phyloP scores from a whole-genome alignment of 1,140 invertebrate species.

The Maniola jurtina region DNA sequence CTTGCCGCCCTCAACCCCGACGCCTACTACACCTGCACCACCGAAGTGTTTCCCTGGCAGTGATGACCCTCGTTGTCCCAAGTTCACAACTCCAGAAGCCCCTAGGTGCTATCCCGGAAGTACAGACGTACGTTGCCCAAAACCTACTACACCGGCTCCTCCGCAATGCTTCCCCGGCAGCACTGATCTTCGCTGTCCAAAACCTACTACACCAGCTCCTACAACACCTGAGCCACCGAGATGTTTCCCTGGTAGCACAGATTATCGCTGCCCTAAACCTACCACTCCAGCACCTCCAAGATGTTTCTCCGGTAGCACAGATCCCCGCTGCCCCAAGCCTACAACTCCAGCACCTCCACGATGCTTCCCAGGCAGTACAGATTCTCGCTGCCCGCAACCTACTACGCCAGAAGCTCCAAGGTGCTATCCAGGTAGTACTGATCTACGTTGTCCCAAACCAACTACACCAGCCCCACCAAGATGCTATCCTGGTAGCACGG shows the following conservation, averaged over 20 bases:
- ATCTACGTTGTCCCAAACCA: constrained; percentile 61
- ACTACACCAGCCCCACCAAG: constrained; percentile 20
- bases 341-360: constrained; percentile 35
- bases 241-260: constrained; percentile 63
- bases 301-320: constrained; percentile 57
- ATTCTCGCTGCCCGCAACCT: constrained; percentile 58
- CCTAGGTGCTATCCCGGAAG: constrained; percentile 59
- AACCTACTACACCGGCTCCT: constrained; percentile 51
- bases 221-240: constrained; percentile 21
- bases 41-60: constrained; percentile 49
- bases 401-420: constrained; percentile 36
- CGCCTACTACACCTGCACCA: too few species aligned
- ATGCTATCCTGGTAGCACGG: constrained; percentile 45
- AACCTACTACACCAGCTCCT: constrained; percentile 29
- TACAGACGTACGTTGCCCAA: constrained; percentile 70
- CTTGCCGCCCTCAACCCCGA: constrained; percentile 28
- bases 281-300: constrained; percentile 35
- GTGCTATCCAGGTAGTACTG: constrained; percentile 53
- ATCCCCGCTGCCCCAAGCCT: constrained; percentile 55
- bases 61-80: constrained; percentile 63
- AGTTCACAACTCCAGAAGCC: constrained; percentile 41
- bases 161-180: constrained; percentile 70
- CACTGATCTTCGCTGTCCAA: constrained; percentile 71
- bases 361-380: constrained; percentile 45
- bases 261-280: constrained; percentile 19